Percentiles rank a stretch among this genome's conserved stretches.
phyloP scores from a whole-genome alignment of 2,888 invertebrate genomes.

The Noctua pronuba region DNA sequence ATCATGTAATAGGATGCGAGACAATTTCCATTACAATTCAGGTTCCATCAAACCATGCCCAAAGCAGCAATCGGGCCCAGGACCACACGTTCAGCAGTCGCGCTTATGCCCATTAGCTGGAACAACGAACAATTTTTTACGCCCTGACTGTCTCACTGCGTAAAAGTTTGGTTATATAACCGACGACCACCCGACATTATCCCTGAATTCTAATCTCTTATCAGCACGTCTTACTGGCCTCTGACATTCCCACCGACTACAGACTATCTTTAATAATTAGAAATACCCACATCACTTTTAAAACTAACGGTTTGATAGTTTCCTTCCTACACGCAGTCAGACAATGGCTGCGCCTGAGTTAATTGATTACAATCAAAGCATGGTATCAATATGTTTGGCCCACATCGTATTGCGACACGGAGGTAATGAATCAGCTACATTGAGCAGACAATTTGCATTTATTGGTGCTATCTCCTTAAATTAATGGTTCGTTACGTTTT shows the following conservation, averaged over 20 bases:
- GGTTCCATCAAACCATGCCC: not conserved
- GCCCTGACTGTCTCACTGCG: not conserved
- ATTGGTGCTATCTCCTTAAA: constrained; percentile 69
- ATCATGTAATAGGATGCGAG: not conserved
- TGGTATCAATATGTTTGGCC: constrained; percentile 72
- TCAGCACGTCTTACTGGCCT: constrained; percentile 60
- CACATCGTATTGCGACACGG: constrained; percentile 76
- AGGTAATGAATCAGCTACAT: constrained; percentile 76
- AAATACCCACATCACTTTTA: constrained; percentile 45
- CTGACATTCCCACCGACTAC: constrained; percentile 45
- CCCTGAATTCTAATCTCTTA: constrained; percentile 63
- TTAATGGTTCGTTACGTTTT: constrained; percentile 56
- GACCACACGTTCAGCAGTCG: not conserved
- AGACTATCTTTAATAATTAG: constrained; percentile 44
- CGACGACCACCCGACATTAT: constrained; percentile 54
- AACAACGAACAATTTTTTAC: not conserved
- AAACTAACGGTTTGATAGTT: constrained; percentile 47
- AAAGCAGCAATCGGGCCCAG: not conserved
- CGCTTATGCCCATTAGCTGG: not conserved
- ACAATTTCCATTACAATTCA: not conserved
- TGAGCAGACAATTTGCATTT: constrained; percentile 80
- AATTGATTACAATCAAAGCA: constrained; percentile 67
- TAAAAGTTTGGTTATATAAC: constrained; percentile 13
- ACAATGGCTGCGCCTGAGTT: constrained; percentile 59
- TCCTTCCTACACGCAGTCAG: constrained; percentile 58